These are phyloP conservation scores for Phymorhynchus buccinoides DNA, from an alignment of 1,140 invertebrate genomes.

Conservation along the genomic window DNA sequence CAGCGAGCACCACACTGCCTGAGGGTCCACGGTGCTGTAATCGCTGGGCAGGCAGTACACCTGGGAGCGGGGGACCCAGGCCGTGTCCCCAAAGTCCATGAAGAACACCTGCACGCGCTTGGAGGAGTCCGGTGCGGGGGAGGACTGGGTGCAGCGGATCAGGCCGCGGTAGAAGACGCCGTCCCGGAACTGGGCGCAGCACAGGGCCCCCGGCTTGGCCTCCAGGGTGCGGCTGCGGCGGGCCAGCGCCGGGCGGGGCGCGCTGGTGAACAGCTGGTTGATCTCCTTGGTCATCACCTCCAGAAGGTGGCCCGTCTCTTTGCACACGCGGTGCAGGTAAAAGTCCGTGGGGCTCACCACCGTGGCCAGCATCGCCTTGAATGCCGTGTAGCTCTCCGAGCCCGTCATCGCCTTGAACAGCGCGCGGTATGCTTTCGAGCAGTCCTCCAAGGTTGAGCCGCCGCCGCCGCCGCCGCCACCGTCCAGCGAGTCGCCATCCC, in stretches of 20 bases:
- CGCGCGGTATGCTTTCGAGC: neutral
- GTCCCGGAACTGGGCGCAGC: constrained; percentile 53
- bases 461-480: neutral
- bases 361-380: constrained; percentile 46
- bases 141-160: constrained; percentile 21
- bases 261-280: constrained; percentile 41
- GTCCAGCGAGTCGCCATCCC: neutral
- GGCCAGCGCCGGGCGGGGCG: constrained; percentile 38
- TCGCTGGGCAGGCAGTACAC: constrained; percentile 52
- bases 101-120: constrained; percentile 47
- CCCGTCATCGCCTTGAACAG: neutral
- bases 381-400: constrained; percentile 4
- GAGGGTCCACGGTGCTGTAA: constrained; percentile 39
- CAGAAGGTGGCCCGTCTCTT: constrained; percentile 43
- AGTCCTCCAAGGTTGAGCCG: neutral
- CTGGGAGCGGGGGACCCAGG: constrained; percentile 42
- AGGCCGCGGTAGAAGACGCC: constrained; percentile 48
- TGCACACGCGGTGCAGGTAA: constrained; percentile 50
- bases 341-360: constrained; percentile 49
- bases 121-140: neutral
- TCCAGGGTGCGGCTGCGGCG: constrained; percentile 37
- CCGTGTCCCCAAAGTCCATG: constrained; percentile 56
- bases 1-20: constrained; percentile 51
- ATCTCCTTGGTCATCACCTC: constrained; percentile 49
- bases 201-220: constrained; percentile 44